These are phyloP conservation scores for Thecophora atra DNA, from an alignment of 2,888 invertebrate species.

Conservation along the genomic window DNA sequence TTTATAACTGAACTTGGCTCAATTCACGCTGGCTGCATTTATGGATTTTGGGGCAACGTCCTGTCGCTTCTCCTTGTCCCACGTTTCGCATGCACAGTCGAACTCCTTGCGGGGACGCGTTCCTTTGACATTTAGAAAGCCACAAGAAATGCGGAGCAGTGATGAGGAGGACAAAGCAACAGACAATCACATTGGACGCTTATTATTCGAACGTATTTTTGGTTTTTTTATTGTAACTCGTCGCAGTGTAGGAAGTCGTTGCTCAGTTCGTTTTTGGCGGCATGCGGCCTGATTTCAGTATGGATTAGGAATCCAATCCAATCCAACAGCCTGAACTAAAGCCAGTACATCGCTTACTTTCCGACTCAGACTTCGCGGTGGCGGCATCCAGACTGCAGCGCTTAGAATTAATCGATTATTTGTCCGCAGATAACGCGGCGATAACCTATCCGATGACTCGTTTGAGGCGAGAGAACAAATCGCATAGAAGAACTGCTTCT, in stretches of 20 bases:
- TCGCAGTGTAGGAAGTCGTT: neutral
- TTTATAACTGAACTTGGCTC: conserved; percentile 50
- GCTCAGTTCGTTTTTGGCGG: too few species aligned
- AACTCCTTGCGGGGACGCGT: neutral
- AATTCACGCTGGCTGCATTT: conserved; percentile 48
- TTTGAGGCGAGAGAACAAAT: neutral
- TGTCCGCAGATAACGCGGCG: conserved; percentile 17
- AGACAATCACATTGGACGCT: conserved; percentile 51
- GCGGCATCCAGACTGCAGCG: conserved; percentile 49
- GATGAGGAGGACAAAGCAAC: conserved; percentile 16
- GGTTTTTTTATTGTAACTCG: conserved; percentile 38
- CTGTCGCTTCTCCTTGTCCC: conserved; percentile 39
- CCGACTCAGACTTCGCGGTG: conserved; percentile 35
- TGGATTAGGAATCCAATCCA: too few species aligned
- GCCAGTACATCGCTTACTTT: neutral
- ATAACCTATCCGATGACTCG: neutral
- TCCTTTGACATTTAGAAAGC: conserved; percentile 11
- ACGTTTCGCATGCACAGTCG: neutral
- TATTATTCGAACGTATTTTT: conserved; percentile 53
- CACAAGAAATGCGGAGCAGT: conserved; percentile 11
- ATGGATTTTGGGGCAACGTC: conserved; percentile 57
- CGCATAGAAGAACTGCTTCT: neutral
- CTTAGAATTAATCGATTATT: conserved; percentile 52
- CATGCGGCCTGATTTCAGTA: too few species aligned
- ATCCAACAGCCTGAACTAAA: too few species aligned